Evolutionary conservation across 2,113 vertebrate species (phyloP), one percentile per base, ranked within the genome.

Genomic region (Atherinomorus stipes): DNA sequence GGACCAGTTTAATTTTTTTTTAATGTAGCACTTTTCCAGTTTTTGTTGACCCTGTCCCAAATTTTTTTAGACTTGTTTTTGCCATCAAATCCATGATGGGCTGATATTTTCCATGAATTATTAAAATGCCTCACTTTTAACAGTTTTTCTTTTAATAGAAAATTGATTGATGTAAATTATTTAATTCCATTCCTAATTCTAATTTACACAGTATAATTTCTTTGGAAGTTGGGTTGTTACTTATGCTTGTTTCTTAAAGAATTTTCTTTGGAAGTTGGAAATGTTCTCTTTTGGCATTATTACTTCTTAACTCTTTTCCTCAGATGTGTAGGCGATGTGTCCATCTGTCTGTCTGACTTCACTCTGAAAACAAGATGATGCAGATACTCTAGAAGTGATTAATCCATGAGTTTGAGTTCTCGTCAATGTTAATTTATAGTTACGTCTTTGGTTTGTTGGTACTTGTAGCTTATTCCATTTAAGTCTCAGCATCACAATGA

Each of bases 331-430:
- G 89, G 83, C 51, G 86, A 86, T 0, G 59, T 93, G 34, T 83
- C 75, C 81, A 52, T 91, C 74, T 90, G 88, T 71, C 64, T 88
- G 73, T 83, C 76, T 23, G 91, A 91, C 82, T 91, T 93, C 8
- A 37, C 73, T 5, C 25, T 89, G 70, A 81, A 57, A 16, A 37
- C 64, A 19, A 11, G 9, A 51, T 61, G 44, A 72, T 21, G 23
- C 66, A n/a, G 10, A 1, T 4, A 7, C 1, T 25, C 34, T 50
- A 58, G 18, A 21, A 40, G 62, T 13, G 11, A n/a, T 44, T 11
- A 11, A 18, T 0, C 9, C 15, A 1, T 57, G 0, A 1, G 0
- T 59, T 56, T 25, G 4, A 7, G 5, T 78, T 69, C 10, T 66
- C 26, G 13, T 38, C 0, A 5, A 42, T 25, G n/a, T 69, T 75